These are phyloP conservation scores for Chrysotoxum bicinctum DNA, from an alignment of 2,888 invertebrate genomes.

Conservation along the genomic window DNA sequence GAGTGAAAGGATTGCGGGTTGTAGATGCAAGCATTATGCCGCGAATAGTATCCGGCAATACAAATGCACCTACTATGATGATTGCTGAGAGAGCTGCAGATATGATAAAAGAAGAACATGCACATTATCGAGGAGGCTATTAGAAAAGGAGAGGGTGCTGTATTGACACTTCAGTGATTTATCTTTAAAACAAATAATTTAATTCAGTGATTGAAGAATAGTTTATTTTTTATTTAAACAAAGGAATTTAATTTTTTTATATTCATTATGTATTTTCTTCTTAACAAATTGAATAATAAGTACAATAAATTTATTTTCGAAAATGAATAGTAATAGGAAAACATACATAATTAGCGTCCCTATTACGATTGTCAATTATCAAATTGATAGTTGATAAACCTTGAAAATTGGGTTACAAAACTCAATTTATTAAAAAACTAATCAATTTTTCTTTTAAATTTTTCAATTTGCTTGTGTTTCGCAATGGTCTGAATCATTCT, in stretches of 20 bases:
- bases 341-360: no score
- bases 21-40: conserved; percentile 94
- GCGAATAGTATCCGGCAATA: conserved; percentile 89
- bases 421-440: no score
- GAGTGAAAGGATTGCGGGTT: conserved; percentile 87
- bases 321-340: no score
- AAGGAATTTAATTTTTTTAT: neutral
- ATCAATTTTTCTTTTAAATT: no score
- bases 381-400: no score
- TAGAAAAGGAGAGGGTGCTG: neutral
- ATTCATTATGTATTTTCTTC: no score
- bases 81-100: conserved; percentile 92
- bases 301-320: no score
- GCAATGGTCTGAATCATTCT: no score
- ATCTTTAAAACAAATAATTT: neutral
- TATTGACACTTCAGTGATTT: conserved; percentile 1
- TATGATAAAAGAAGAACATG: conserved; percentile 90
- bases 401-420: no score
- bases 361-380: no score
- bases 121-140: conserved; percentile 64
- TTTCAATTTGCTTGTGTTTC: no score
- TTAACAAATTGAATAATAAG: no score
- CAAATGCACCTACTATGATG: conserved; percentile 92
- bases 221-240: neutral
- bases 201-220: neutral